These are phyloP conservation scores for Nudaria mundana DNA, from an alignment of 2,888 invertebrate species.

Conservation along the genomic window DNA sequence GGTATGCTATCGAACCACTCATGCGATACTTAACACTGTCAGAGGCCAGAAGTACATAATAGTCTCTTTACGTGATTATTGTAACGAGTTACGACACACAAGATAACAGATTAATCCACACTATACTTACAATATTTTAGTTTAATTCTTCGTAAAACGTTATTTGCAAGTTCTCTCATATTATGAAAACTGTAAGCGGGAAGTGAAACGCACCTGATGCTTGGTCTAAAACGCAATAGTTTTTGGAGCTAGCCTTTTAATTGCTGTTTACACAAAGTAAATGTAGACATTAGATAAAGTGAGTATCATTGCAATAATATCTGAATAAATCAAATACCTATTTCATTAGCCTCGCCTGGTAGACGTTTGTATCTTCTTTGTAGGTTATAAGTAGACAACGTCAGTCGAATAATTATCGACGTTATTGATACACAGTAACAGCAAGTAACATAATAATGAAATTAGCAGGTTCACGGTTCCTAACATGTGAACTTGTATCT, in stretches of 20 bases:
- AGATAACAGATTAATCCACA: slow-evolving; percentile 75
- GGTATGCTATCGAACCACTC: slow-evolving; percentile 64
- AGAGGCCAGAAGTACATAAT: slow-evolving; percentile 42
- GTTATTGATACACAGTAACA: neutral
- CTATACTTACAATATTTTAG: slow-evolving; percentile 69
- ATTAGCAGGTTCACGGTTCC: neutral
- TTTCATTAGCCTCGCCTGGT: no score
- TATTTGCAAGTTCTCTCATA: no score
- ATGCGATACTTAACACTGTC: slow-evolving; percentile 37
- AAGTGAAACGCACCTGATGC: no score
- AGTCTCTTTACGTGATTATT: slow-evolving; percentile 50
- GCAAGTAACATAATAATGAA: neutral
- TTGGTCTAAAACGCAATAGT: no score
- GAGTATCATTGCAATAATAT: no score
- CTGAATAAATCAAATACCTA: no score
- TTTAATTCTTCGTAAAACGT: slow-evolving; percentile 60
- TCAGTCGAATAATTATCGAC: neutral
- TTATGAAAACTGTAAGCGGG: no score
- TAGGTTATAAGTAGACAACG: neutral
- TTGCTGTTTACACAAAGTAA: slow-evolving; percentile 14
- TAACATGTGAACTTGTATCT: slow-evolving; percentile 8
- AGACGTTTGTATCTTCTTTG: no score
- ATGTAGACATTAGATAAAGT: neutral
- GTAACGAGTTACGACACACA: slow-evolving; percentile 61
- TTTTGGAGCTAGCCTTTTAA: slow-evolving; percentile 27